Evolutionary conservation across 2,113 vertebrate species (phyloP), one percentile per base, ranked within the genome.

Genomic region (Tympanuchus pallidicinctus): DNA sequence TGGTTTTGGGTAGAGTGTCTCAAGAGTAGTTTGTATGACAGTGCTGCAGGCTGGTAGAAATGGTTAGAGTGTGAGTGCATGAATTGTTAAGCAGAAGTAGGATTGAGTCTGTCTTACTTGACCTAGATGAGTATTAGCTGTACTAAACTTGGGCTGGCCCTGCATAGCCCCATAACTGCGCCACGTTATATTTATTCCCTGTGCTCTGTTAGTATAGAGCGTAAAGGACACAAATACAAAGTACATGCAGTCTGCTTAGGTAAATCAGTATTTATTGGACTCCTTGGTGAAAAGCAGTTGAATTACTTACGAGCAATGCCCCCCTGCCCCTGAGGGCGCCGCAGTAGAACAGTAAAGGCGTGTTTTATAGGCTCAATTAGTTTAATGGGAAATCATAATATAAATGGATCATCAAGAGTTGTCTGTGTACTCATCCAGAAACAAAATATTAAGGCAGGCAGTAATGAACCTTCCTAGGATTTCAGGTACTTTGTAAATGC

Each of bases 311-410:
- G 18, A 93, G 38, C 57, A 56, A 14, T 59, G 52, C 19, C 11
- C 27, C 8, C 10, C 21, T 2, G 4, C 24, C 8, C 10, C 7
- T 3, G 40, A 3, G 47, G 56, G 24, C 6, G 11, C 6, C 28
- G 27, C 40, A 40, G 54, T 16, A 54, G 64, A 73, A 40, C 27
- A 72, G 34, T 57, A 34, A 16, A 2, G 0, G 18, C 32, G 2
- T 48, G 8, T 82, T 1, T 36, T 76, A 13, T 3, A 42, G 75
- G 19, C 27, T 66, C 30, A 80, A 90, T 36, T 40, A 50, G 32
- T 42, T 59, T 43, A n/a, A 0, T n/a, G 22, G 38, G 65, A 34
- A 72, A 45, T 69, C 54, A 19, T 60, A 11, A 48, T 56, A 10
- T 32, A 61, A 47, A 36, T 79, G 34, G 42, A n/a, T 66, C 28